Base-by-base conservation (phyloP, 2,113 vertebrate species). In the Cinclus mexicanus region DNA sequence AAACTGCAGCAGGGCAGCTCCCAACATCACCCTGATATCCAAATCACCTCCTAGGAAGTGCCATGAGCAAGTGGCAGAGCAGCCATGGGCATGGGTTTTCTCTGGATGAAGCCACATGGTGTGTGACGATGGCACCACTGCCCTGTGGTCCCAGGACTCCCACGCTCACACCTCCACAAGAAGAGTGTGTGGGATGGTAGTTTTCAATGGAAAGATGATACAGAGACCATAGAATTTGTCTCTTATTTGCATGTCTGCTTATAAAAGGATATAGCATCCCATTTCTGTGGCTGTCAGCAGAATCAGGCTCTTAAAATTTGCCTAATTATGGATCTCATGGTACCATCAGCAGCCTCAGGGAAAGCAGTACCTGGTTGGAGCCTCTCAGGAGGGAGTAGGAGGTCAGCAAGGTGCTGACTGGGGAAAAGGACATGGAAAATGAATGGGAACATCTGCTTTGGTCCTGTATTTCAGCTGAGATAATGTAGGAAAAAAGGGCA, bases 131-230 rank as follows among this genome's bases (percentile, higher is more conserved):
- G 7, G 19, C 49, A 47, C 56, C 77, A 7, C 52, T 22, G 6
- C 61, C 63, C 9, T 12, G 39, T 33, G 68, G 63, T 75, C 69
- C 19, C 44, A 50, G 69, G 23, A 33, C 60, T 74, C 67, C 68
- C 39, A 25, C 1, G 0, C 25, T 76, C 47, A 55, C 16, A 22
- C 41, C n/a, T 63, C 47, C 3, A 1, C 1, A 2, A 35, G 39
- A 35, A 28, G 49, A 46, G 55, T 4, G 2, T 5, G 64, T 60
- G 12, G 84, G 68, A 87, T 20, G 23, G 64, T 25, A 56, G 53
- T 59, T 57, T 47, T 69, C 64, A 18, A 35, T 18, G 46, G 41
- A 35, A 21, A 69, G 53, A 56, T 64, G 71, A 46, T 55, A 47
- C 1, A 23, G 46, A 60, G 44, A 24, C 31, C 14, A 19, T 5